Base-by-base conservation (phyloP, 1,140 invertebrate species). In the Lordiphosa collinella region DNA sequence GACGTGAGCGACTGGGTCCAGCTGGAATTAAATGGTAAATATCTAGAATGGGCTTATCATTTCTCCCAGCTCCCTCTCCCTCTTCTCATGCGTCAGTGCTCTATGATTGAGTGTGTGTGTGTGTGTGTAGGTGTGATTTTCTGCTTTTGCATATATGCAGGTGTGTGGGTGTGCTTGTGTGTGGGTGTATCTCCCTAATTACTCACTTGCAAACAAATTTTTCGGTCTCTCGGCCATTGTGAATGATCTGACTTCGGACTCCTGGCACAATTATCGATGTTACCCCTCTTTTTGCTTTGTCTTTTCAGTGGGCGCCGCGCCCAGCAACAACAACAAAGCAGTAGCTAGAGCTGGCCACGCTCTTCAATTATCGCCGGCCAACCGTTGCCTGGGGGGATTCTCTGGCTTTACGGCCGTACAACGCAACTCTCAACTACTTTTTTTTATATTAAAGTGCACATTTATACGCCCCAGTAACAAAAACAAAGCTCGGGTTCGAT, bases 131-230 rank as follows among this genome's bases (percentile, higher is more conserved):
- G 40, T 40, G 22, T 22, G 10, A 22, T 49, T 10, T 47, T 10
- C 6, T 48, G 12, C 25, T 25, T 50, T 1, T 14, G 25, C 37
- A 12, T 34, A 32, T 54, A 25, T 52, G 35, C 12, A n/a, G n/a
- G 36, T 64, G 46, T 57, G 47, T 66, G 40, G 47, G 48, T 31
- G 16, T 18, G 3, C n/a, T n/a, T 44, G 50, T 75, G 66, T 57
- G 79, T 78, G 51, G 56, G 52, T 49, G 54, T 60, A 57, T 22
- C 10, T 14, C 41, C 25, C 16, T n/a, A 16, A 60, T 69, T 71
- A 82, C 79, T 87, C 47, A 87, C 85, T 87, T 49, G 85, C 75
- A 71, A 87, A 87, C 48, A 87, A 74, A 86, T 87, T 87, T 51
- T 86, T 87, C 18, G 85, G 85, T 66, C 85, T 74, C 54, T 87